These are phyloP conservation scores for Manis crassicaudata DNA, from an alignment of 2,797 vertebrate genomes.

Conservation along the genomic window DNA sequence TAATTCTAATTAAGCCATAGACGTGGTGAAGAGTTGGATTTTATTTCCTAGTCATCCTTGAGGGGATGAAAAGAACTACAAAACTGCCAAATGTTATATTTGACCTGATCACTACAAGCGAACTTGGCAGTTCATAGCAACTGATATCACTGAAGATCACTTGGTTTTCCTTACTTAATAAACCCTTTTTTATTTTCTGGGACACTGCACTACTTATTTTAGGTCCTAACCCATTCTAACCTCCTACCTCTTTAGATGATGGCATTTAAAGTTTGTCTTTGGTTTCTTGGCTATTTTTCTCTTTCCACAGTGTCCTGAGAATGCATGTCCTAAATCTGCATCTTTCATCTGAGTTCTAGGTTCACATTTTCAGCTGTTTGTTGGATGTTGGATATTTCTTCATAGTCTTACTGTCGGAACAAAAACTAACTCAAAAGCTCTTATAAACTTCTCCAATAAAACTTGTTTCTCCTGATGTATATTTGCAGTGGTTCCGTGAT, in stretches of 20 bases:
- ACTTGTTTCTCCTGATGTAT: neutral
- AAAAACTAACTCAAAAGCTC: constrained; percentile 11
- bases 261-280: neutral
- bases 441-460: neutral
- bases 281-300: neutral
- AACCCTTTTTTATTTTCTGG: neutral
- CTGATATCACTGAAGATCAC: neutral
- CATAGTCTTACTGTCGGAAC: neutral
- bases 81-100: neutral
- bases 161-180: constrained; percentile 22
- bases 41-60: neutral
- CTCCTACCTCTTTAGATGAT: neutral
- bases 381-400: neutral
- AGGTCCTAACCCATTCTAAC: neutral
- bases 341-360: neutral
- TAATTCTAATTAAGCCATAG: neutral
- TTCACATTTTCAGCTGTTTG: neutral
- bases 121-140: neutral
- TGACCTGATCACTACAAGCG: neutral
- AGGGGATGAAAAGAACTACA: neutral
- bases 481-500: neutral
- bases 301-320: neutral
- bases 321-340: neutral
- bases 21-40: neutral
- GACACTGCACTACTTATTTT: neutral